Evolutionary conservation across 1,140 invertebrate genomes (phyloP), one percentile per base, ranked within the genome.

Genomic region (Pantala flavescens): DNA sequence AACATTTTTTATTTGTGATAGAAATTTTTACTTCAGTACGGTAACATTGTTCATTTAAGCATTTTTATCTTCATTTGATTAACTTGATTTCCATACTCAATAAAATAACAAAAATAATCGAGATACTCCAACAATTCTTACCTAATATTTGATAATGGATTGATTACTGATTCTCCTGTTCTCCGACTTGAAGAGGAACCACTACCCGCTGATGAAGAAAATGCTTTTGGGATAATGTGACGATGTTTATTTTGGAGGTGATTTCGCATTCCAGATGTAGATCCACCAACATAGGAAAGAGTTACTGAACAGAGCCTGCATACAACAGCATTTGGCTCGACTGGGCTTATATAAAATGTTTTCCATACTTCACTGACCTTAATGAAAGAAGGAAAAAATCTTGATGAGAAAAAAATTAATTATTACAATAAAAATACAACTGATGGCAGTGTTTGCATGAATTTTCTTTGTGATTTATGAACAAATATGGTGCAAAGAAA

Each of bases 231-330:
- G 24, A 72, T 72, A 23, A 36, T 42, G n/a, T 72, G 71, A 2
- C 71, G 21, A n/a, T 72, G 71, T n/a, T 72, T 72, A 72, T 72
- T 72, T 72, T 72, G 71, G 23, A 72, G 24, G 19, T 72, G 71
- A 28, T 72, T 72, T 72, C 71, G 24, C 71, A 72, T 72, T 72
- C 71, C 71, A 28, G 71, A 72, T 7, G 71, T 72, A 42, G 24
- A 36, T 14, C 71, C 71, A 23, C 71, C 71, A 36, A 72, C 71
- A 28, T 72, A 72, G 23, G 24, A 36, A 16, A 72, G 71, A 11
- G 71, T 72, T 0, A 42, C 42, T 19, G 24, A 28, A 42, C 71
- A 72, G 19, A 72, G 24, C 19, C 71, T 72, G 28, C 71, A 72
- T 12, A 72, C 71, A 19, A 72, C 71, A 42, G 23, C 42, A 28